Percentiles rank a stretch among this genome's conserved stretches.
Evolutionary conservation across 2,797 vertebrate genomes (phyloP).

Genomic region (Alauda arvensis): DNA sequence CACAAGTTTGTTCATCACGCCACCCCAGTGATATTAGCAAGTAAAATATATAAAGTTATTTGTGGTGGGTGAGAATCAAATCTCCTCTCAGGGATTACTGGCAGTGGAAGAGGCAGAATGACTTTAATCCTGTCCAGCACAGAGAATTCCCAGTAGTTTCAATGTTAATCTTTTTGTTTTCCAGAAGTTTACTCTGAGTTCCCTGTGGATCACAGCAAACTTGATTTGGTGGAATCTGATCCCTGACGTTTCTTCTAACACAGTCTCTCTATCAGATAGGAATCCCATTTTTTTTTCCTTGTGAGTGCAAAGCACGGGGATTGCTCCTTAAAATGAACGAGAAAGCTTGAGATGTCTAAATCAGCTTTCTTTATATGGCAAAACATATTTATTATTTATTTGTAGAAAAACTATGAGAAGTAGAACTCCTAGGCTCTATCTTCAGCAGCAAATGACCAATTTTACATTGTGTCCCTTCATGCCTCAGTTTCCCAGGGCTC

Average conservation of each 20-base stretch:
- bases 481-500: constrained; percentile 18
- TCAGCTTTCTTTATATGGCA: neutral
- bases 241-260: constrained; percentile 25
- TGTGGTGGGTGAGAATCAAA: neutral
- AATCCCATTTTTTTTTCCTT: neutral
- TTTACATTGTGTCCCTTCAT: neutral
- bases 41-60: neutral
- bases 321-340: constrained; percentile 5
- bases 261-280: neutral
- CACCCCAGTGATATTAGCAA: neutral
- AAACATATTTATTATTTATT: neutral
- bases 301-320: neutral
- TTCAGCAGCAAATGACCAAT: neutral
- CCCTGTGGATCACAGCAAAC: constrained; percentile 13
- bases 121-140: constrained; percentile 39
- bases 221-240: constrained; percentile 38
- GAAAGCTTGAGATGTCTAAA: neutral
- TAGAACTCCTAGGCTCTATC: neutral
- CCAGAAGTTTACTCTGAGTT: constrained; percentile 19
- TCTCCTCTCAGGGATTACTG: constrained; percentile 5
- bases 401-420: neutral
- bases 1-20: neutral
- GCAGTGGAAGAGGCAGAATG: constrained; percentile 12
- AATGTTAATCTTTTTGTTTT: constrained; percentile 28
- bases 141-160: constrained; percentile 22